Conservation (phyloP, 35 echinoderm and acorn worm genomes). For the Lytechinus pictus region DNA sequence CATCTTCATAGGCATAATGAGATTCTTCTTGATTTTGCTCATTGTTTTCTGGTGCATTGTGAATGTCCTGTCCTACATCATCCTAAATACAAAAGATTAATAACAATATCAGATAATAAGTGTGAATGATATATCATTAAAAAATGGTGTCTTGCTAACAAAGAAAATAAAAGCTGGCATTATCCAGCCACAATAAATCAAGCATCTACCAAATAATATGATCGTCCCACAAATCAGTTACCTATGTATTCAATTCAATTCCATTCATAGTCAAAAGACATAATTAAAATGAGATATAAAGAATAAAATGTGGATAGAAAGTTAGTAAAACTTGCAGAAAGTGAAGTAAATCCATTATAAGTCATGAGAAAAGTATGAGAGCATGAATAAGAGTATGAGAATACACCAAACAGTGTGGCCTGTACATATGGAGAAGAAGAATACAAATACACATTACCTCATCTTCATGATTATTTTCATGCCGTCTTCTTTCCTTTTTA, state of each 20-base stretch:
- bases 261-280: neutral
- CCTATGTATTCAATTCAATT: neutral
- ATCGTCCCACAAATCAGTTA: neutral
- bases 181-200: neutral
- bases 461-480: conserved; percentile 23
- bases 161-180: neutral
- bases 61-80: conserved; percentile 37
- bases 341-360: too few relatives aligned
- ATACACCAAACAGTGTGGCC: too few relatives aligned
- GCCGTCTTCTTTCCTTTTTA: neutral
- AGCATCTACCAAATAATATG: neutral
- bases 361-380: too few relatives aligned
- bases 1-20: conserved; percentile 46
- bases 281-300: neutral
- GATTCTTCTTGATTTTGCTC: neutral
- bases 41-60: neutral
- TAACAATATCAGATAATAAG: neutral
- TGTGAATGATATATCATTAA: neutral
- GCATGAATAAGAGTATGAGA: too few relatives aligned
- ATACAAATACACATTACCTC: neutral
- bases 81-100: neutral
- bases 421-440: too few relatives aligned
- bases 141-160: neutral
- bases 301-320: neutral
- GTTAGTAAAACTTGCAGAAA: too few relatives aligned